These are phyloP conservation scores for Neosilurus mollespiculum DNA, from an alignment of 2,797 vertebrate genomes.

Conservation along the genomic window DNA sequence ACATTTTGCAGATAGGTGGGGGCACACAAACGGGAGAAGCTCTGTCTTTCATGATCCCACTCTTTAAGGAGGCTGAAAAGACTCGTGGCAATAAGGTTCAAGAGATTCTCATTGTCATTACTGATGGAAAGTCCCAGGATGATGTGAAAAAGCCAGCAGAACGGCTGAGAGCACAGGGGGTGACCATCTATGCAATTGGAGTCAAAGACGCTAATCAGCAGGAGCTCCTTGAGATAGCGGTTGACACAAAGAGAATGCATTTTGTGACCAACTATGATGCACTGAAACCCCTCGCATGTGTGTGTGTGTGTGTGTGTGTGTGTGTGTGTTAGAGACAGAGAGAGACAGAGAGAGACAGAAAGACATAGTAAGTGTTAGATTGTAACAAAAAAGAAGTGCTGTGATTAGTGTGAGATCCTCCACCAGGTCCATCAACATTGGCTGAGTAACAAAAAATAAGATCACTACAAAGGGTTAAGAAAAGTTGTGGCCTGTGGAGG, in stretches of 20 bases:
- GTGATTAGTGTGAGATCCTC: no score
- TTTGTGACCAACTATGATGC: constrained; percentile 80
- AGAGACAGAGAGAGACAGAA: no score
- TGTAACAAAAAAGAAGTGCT: no score
- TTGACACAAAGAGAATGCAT: constrained; percentile 68
- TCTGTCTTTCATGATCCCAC: constrained; percentile 67
- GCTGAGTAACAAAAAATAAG: no score
- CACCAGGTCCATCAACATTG: no score
- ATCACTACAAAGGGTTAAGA: no score
- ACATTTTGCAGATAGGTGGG: constrained; percentile 68
- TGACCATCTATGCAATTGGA: constrained; percentile 79
- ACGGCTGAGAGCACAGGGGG: constrained; percentile 61
- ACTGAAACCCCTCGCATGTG: constrained; percentile 74
- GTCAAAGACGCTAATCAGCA: constrained; percentile 64
- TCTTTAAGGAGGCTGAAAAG: constrained; percentile 63
- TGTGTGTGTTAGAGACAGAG: no score
- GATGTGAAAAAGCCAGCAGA: constrained; percentile 68
- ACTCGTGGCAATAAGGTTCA: constrained; percentile 63
- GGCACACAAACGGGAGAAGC: constrained; percentile 75
- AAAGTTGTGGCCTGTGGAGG: no score
- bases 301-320: no score
- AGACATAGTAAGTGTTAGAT: no score
- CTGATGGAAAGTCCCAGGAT: constrained; percentile 77
- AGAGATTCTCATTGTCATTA: constrained; percentile 80
- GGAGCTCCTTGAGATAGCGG: constrained; percentile 74